Base-by-base conservation (phyloP, 2,797 vertebrate genomes). In the Coregonus suidteri region DNA sequence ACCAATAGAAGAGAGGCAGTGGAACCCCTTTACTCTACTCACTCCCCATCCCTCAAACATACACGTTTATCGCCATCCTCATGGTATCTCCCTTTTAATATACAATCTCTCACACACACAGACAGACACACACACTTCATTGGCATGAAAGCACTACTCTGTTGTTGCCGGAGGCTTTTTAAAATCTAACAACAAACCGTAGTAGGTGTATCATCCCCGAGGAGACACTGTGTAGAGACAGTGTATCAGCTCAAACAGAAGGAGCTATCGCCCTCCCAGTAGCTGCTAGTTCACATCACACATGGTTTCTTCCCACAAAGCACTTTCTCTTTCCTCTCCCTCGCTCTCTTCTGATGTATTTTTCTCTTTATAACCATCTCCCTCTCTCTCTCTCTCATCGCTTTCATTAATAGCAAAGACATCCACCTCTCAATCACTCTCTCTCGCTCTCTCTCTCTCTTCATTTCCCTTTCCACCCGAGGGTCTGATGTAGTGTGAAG, bases 1-100 rank as follows among this genome's bases (percentile, higher is more conserved):
- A 89, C 97, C 97, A 99, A 98, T 98, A 87, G 93, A 79, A 94
- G 89, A 71, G 80, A 80, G 72, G 83, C 92, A 93, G 95, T 92
- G 91, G 89, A 95, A 92, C 77, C 90, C 88, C 91, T 85, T 90
- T 83, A 86, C 85, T 83, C 85, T 80, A 67, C 75, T 78, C 76
- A 65, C 79, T 71, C 78, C 77, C 74, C 31, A 51, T 47, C 56
- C 52, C 51, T 75, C 76, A 71, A 25, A 75, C 11, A 52, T 62
- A 73, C 71, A 51, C 25, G 41, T n/a, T 25, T 37, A 16, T 5
- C 70, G 35, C 30, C 69, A 53, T 73, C 71, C 25, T n/a, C 20
- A 66, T 66, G 64, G 64, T 34, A 31, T 34, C 64, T 31, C 30
- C 64, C 13, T 6, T 66, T 47, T 47, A 25, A 71, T 59, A 20